phyloP scores from a whole-genome alignment of 1,140 invertebrate genomes.

The Stegodyphus dumicola region DNA sequence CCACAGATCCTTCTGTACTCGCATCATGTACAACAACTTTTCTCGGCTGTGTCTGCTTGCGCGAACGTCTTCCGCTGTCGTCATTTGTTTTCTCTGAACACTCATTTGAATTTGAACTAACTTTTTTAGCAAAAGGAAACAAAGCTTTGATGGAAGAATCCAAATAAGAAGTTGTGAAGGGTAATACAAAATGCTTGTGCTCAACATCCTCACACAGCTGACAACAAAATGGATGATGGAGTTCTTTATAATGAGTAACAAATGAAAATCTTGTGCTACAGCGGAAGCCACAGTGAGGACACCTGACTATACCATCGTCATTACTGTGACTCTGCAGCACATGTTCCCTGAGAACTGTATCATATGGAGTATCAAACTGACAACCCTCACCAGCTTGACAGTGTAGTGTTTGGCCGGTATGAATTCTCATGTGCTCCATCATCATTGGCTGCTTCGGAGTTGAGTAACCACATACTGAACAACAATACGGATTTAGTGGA shows the following conservation, averaged over 20 bases:
- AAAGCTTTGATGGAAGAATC: conserved; percentile 47
- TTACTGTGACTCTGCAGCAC: conserved; percentile 65
- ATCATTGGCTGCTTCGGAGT: conserved; percentile 69
- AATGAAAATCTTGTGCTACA: conserved; percentile 53
- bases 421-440: conserved; percentile 70
- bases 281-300: conserved; percentile 67
- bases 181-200: conserved; percentile 50
- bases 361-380: conserved; percentile 65
- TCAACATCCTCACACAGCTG: conserved; percentile 47
- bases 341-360: conserved; percentile 65
- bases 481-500: conserved; percentile 66
- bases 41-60: conserved; percentile 71
- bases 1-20: background rate
- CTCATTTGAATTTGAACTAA: background rate
- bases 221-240: conserved; percentile 52
- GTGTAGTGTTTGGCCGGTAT: conserved; percentile 67
- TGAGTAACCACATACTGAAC: conserved; percentile 68
- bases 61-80: conserved; percentile 63
- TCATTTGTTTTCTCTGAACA: background rate
- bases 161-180: conserved; percentile 5
- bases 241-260: conserved; percentile 44
- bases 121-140: conserved; percentile 53
- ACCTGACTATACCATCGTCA: conserved; percentile 66
- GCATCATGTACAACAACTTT: conserved; percentile 66
- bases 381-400: conserved; percentile 66